Base-by-base conservation (phyloP, 2,113 vertebrate genomes). In the Bufo gargarizans region DNA sequence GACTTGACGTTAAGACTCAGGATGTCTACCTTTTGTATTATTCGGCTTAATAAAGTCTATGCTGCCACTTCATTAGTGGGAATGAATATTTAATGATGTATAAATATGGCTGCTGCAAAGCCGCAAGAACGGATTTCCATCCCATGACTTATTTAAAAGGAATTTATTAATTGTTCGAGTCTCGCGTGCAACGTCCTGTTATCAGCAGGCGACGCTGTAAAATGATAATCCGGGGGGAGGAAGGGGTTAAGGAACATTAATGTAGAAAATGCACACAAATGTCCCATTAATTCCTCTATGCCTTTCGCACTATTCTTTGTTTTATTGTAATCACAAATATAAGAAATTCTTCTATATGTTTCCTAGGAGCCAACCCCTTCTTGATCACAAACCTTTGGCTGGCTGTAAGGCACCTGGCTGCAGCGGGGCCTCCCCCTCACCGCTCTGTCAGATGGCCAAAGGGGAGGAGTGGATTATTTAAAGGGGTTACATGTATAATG, bases 31-130 rank as follows among this genome's bases (percentile, higher is more conserved):
- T 74, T 14, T 22, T 43, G 20, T 82, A 33, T 50, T 74, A 22
- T 82, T 82, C 78, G 45, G 6, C 65, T 45, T 88, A 88, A 82
- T 82, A 82, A 82, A 72, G 79, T 82, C 86, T 72, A 55, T 19
- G 16, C 86, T 20, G 69, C 69, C 6, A 77, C 81, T 84, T 88
- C 87, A 88, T 84, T 77, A 84, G 49, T 4, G 45, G 47, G 47
- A 77, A 77, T 88, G 77, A 88, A 88, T 83, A 83, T 88, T 88
- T 88, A 77, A 88, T 83, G 69, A 77, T 63, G 69, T 83, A 50
- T 77, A 65, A 88, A 72, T 77, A 83, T 88, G 43, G 58, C 79
- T 77, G 80, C 87, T 20, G 86, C 22, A 77, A 7, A 53, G 50
- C 63, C 16, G 45, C 22, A 22, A 55, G 53, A 74, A 13, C 67